Conservation (phyloP, 1,140 invertebrate species). For the Euura saliciscinereae region DNA sequence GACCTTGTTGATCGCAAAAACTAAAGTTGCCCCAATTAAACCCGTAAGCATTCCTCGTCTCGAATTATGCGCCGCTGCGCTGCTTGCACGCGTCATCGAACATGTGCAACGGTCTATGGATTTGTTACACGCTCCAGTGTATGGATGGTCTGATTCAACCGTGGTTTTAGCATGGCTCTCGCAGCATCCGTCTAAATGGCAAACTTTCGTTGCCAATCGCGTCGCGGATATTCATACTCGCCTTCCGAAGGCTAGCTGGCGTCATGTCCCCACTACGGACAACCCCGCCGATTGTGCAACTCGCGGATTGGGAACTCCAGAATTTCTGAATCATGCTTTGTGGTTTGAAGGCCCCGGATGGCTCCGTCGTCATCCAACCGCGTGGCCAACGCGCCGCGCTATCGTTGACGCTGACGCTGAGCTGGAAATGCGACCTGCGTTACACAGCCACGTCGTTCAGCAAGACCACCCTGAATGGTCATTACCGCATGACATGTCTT, state of each 20-base stretch:
- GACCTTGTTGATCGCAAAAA: slow-evolving; percentile 15
- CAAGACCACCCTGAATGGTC: too few relatives aligned
- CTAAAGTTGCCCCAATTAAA: too few relatives aligned
- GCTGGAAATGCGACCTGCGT: not conserved
- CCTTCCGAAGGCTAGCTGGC: slow-evolving; percentile 8
- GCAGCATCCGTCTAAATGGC: slow-evolving; percentile 23
- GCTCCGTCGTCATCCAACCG: not conserved
- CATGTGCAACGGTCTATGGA: too few relatives aligned
- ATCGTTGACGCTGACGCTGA: not conserved
- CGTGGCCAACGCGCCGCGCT: not conserved
- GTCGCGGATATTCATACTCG: slow-evolving; percentile 41
- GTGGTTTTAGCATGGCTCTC: slow-evolving; percentile 34
- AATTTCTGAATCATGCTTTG: not conserved
- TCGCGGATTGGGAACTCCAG: slow-evolving; percentile 23
- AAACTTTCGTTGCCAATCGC: slow-evolving; percentile 44
- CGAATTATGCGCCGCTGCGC: slow-evolving; percentile 15
- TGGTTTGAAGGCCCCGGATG: not conserved
- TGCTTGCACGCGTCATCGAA: slow-evolving; percentile 11
- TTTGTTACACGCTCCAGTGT: too few relatives aligned
- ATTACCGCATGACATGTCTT: too few relatives aligned
- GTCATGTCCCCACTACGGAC: slow-evolving; percentile 25
- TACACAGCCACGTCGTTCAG: not conserved
- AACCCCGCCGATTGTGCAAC: slow-evolving; percentile 23
- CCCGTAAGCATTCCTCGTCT: slow-evolving; percentile 15
- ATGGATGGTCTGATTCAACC: too few relatives aligned